Conservation (phyloP, 2,888 invertebrate species). For the Dryadula phaetusa region DNA sequence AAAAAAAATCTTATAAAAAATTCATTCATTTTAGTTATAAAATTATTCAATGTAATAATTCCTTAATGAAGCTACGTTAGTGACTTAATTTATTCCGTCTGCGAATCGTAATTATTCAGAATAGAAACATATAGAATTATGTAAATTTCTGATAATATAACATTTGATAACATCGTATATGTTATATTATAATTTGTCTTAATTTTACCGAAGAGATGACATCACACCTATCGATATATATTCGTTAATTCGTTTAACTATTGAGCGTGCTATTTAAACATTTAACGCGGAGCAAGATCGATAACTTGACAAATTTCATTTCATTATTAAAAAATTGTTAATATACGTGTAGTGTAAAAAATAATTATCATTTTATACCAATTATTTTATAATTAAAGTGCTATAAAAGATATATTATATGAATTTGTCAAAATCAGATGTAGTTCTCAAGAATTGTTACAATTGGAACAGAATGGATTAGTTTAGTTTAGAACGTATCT, state of each 20-base stretch:
- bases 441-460: too few species aligned
- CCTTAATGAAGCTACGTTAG: slow-evolving; percentile 23
- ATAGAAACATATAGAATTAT: slow-evolving; percentile 31
- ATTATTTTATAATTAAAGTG: too few species aligned
- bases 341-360: neutral
- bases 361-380: neutral
- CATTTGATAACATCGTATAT: slow-evolving; percentile 13
- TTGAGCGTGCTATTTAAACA: neutral
- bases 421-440: too few species aligned
- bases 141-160: slow-evolving; percentile 24
- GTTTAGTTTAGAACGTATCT: too few species aligned
- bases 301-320: neutral
- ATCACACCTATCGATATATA: slow-evolving; percentile 14
- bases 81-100: slow-evolving; percentile 29
- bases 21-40: slow-evolving; percentile 20
- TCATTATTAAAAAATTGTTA: neutral
- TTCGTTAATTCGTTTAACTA: slow-evolving; percentile 1
- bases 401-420: too few species aligned
- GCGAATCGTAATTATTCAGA: slow-evolving; percentile 26
- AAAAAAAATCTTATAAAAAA: neutral
- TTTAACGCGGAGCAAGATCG: neutral
- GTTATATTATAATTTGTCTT: slow-evolving; percentile 10
- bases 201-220: slow-evolving; percentile 10
- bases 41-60: slow-evolving; percentile 16
- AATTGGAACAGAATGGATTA: too few species aligned